Percentiles rank a stretch among this genome's conserved stretches.
Evolutionary conservation across 1,140 invertebrate species (phyloP).

Genomic region (Cydia splendana): DNA sequence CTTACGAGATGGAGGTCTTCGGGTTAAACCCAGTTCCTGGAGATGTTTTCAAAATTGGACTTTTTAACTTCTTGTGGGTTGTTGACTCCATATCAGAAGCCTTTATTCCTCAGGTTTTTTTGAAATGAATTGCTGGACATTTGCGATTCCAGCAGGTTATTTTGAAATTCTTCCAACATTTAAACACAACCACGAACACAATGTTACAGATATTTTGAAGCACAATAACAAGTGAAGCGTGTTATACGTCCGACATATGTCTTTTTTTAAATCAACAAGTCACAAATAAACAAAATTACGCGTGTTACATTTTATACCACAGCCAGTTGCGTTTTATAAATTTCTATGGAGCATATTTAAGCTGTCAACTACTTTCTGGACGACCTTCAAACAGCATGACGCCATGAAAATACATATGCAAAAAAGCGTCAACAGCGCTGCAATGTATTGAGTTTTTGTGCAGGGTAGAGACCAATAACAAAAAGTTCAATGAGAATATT

Average conservation of each 20-base stretch:
- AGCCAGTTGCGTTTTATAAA: slow-evolving; percentile 5
- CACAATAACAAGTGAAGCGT: not conserved
- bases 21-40: slow-evolving; percentile 43
- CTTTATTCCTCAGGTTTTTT: slow-evolving; percentile 29
- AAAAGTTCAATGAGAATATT: too few relatives aligned
- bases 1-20: slow-evolving; percentile 70
- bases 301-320: not conserved
- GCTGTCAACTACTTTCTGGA: not conserved
- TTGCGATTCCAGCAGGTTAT: not conserved
- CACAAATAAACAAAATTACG: not conserved
- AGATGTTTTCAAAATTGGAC: slow-evolving; percentile 46
- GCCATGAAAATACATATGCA: not conserved
- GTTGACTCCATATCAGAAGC: slow-evolving; percentile 54
- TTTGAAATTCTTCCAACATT: not conserved
- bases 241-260: not conserved
- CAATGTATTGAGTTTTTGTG: not conserved
- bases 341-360: not conserved
- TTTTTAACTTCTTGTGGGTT: slow-evolving; percentile 56
- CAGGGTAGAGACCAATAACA: too few relatives aligned
- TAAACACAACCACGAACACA: not conserved
- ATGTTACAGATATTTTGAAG: not conserved
- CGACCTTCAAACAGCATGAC: not conserved
- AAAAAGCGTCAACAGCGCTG: not conserved
- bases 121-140: not conserved
- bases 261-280: not conserved